Evolutionary conservation across 2,113 vertebrate genomes (phyloP), one percentile per base, ranked within the genome.

Genomic region (Cebus imitator): DNA sequence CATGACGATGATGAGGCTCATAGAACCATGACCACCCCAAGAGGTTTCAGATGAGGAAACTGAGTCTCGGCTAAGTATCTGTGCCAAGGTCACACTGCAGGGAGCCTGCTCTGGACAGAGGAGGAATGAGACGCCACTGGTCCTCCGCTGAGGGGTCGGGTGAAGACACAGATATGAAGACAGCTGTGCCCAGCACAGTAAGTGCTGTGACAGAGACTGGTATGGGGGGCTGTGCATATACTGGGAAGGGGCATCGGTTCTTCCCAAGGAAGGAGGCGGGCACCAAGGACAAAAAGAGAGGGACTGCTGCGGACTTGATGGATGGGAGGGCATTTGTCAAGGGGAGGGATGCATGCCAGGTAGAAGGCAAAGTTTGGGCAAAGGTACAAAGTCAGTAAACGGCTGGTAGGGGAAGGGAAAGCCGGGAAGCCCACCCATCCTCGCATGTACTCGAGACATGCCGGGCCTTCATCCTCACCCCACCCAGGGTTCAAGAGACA

Each of bases 141-240:
- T 52, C 43, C 17, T 0, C 0, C 5, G 52, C 3, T 82, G 45
- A 20, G 6, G 11, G 68, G 6, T 5, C 1, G 0, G 2, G 27
- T 57, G 37, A 3, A 30, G 43, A 17, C 35, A 14, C 58, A 61
- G n/a, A 20, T 14, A 1, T 5, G 23, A n/a, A 52, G 45, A 13
- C 10, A 11, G 25, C 8, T 1, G n/a, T 4, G 30, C 43, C 50
- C 25, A 3, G 6, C 20, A 21, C 8, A 3, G 20, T 32, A 27
- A 43, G 35, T 20, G 21, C 20, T 1, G 23, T 3, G 58, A 50
- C 70, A 32, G n/a, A 27, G 61, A 61, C 27, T 27, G 21, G 14
- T 7, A n/a, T 1, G 13, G 25, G 40, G 25, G 25, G 25, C 90
- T 50, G 8, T 32, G 45, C 6, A 1, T 32, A n/a, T 0, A 2